These are phyloP conservation scores for Drosophila tropicalis DNA, from an alignment of 1,140 invertebrate species.

Conservation along the genomic window DNA sequence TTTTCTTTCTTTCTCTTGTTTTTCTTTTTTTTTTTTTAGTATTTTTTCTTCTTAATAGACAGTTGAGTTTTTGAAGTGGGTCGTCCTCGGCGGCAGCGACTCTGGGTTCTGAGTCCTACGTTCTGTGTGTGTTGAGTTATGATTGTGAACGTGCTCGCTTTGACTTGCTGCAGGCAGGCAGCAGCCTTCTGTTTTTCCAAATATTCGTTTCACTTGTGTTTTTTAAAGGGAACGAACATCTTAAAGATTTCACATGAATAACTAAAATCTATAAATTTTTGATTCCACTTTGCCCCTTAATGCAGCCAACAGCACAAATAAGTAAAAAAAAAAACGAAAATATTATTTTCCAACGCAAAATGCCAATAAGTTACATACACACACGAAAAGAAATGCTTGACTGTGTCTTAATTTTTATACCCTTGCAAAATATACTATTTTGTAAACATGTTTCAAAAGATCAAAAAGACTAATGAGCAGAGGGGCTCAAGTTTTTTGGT, in stretches of 20 bases:
- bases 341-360: constrained; percentile 64
- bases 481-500: too few species aligned
- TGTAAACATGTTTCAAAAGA: neutral
- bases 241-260: constrained; percentile 82
- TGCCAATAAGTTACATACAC: constrained; percentile 67
- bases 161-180: constrained; percentile 53
- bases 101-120: constrained; percentile 16
- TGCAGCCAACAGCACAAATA: constrained; percentile 36
- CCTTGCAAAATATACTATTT: neutral
- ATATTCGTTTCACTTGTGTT: constrained; percentile 15
- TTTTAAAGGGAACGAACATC: constrained; percentile 60
- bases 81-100: constrained; percentile 28
- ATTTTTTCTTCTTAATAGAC: constrained; percentile 71
- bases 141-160: constrained; percentile 65
- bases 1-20: neutral
- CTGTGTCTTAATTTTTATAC: neutral
- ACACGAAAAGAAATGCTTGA: neutral
- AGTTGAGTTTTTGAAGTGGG: constrained; percentile 73
- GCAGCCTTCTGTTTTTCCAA: constrained; percentile 11
- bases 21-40: constrained; percentile 30
- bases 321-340: constrained; percentile 51
- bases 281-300: constrained; percentile 64
- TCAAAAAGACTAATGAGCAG: neutral
- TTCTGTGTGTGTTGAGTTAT: constrained; percentile 58
- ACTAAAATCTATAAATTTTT: constrained; percentile 82